A percentile compares a stretch with the other conserved stretches of the same genome.
phyloP scores from a whole-genome alignment of 2,113 vertebrate species.

The Hemichromis elongatus region DNA sequence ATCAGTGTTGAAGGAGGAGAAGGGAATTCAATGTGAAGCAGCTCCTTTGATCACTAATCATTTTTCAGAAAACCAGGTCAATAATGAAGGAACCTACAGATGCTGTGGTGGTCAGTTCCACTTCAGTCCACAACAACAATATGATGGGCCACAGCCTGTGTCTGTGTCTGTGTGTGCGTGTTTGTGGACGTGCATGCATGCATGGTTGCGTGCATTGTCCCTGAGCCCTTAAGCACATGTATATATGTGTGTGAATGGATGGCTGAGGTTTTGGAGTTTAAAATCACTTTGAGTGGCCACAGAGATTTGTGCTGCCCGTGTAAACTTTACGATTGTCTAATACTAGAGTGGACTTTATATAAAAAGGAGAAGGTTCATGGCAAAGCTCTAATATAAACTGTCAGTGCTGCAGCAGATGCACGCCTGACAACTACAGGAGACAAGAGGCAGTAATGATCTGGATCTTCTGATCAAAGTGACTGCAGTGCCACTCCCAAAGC shows the following conservation, averaged over 20 bases:
- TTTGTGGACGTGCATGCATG: neutral
- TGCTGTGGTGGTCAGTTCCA: neutral
- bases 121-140: neutral
- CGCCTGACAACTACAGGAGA: neutral
- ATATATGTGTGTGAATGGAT: neutral
- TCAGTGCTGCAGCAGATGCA: neutral
- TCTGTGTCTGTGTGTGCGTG: fast-evolving
- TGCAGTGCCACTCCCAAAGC: neutral
- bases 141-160: neutral
- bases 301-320: neutral
- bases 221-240: neutral
- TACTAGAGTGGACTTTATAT: neutral
- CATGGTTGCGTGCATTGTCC: neutral
- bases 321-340: neutral
- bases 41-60: neutral
- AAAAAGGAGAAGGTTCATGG: neutral
- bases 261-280: neutral
- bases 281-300: neutral
- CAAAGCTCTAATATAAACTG: neutral
- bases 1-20: neutral
- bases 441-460: neutral
- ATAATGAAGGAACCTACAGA: neutral
- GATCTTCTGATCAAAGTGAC: neutral
- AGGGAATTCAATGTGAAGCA: neutral
- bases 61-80: neutral